These are phyloP conservation scores for Tarsius wallacei DNA, from an alignment of 2,797 vertebrate genomes.

Conservation along the genomic window DNA sequence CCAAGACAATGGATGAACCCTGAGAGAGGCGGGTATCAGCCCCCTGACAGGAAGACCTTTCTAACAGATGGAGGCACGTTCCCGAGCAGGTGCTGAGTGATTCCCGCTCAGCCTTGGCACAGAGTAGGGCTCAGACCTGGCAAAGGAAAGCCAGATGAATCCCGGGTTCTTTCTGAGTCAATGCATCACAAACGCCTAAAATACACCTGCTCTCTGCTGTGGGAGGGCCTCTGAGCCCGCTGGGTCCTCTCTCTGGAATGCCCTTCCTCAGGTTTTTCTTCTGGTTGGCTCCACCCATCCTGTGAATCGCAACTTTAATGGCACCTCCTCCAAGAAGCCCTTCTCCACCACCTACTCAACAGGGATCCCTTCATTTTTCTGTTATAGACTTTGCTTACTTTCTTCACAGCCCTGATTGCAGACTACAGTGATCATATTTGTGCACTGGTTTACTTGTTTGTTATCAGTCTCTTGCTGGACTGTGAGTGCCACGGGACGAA, in stretches of 20 bases:
- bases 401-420: background rate
- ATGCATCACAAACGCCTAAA: background rate
- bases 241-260: background rate
- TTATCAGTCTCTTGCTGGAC: background rate
- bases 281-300: background rate
- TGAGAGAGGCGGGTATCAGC: background rate
- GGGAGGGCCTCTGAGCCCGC: background rate
- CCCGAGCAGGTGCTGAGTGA: background rate
- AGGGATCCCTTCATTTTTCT: background rate
- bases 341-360: fast-evolving
- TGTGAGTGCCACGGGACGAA: background rate
- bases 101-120: background rate
- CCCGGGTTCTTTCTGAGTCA: background rate
- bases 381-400: background rate
- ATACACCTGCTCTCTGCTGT: background rate
- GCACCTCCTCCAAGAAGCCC: conserved; percentile 16
- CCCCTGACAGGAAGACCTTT: background rate
- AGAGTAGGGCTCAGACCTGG: background rate
- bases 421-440: background rate
- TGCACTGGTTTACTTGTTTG: background rate
- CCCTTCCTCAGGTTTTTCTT: background rate
- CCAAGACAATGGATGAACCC: background rate
- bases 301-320: background rate
- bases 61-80: background rate
- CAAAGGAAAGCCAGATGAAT: background rate